Percentiles rank a stretch among this genome's conserved stretches.
These are phyloP conservation scores for Amphiprion clarkii DNA, from an alignment of 2,797 vertebrate species.

Conservation along the genomic window DNA sequence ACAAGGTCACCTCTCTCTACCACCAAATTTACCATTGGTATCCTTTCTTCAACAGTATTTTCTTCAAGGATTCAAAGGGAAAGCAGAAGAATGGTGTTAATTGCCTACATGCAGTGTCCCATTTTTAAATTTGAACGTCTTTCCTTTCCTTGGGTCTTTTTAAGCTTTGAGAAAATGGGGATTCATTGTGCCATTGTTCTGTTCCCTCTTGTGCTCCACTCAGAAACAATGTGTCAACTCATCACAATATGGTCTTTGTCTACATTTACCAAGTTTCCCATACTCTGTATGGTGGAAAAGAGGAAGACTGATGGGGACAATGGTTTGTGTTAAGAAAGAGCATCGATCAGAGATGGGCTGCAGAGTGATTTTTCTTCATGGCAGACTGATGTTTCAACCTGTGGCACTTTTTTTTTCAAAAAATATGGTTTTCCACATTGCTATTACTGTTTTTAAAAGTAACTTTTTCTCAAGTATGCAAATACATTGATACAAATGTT, in stretches of 20 bases:
- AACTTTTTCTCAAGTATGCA: not conserved
- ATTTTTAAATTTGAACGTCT: constrained; percentile 85
- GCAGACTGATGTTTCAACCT: constrained; percentile 21
- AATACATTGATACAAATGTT: not conserved
- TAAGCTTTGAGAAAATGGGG: constrained; percentile 83
- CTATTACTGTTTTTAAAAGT: not conserved
- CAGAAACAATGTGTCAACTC: constrained; percentile 83
- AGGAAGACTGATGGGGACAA: constrained; percentile 61
- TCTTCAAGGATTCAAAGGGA: constrained; percentile 82
- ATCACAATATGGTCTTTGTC: constrained; percentile 85
- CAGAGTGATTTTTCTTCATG: constrained; percentile 26
- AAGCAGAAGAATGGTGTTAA: constrained; percentile 87
- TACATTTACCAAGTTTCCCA: constrained; percentile 78
- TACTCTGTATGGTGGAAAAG: constrained; percentile 64
- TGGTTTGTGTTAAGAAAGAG: constrained; percentile 65
- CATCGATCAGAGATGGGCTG: constrained; percentile 56
- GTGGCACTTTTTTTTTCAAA: not conserved
- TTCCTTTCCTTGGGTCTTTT: constrained; percentile 77
- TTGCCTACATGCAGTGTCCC: constrained; percentile 85
- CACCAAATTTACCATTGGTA: constrained; percentile 83
- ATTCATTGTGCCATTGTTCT: constrained; percentile 85
- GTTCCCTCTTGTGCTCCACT: constrained; percentile 78
- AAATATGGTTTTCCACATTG: not conserved
- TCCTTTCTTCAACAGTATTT: constrained; percentile 83
- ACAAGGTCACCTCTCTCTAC: constrained; percentile 88